Evolutionary conservation across 2,888 invertebrate species (phyloP).

Genomic region (Ectemnius cavifrons): DNA sequence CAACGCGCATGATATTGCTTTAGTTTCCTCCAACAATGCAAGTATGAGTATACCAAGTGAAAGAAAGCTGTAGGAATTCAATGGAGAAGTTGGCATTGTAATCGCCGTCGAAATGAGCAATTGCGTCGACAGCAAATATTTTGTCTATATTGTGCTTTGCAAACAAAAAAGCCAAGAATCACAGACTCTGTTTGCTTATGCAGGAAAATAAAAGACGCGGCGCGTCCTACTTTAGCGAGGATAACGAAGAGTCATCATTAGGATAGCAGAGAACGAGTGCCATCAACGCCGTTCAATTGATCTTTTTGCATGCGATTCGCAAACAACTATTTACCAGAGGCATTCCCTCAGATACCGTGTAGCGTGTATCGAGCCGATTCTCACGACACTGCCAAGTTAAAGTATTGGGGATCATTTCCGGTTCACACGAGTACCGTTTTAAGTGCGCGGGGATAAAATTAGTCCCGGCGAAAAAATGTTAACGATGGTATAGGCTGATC

Average conservation of each 20-base stretch:
- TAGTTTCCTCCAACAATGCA: not conserved
- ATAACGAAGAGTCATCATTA: too few species aligned
- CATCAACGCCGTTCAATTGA: too few species aligned
- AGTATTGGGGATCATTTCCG: constrained; percentile 48
- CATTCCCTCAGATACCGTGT: too few species aligned
- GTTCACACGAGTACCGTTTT: constrained; percentile 29
- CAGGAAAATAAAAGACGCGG: too few species aligned
- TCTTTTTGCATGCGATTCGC: too few species aligned
- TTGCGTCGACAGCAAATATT: not conserved
- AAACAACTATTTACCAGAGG: too few species aligned
- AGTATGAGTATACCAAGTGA: not conserved
- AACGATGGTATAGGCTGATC: too few species aligned
- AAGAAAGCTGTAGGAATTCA: not conserved
- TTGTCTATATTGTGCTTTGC: not conserved
- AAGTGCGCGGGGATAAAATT: constrained; percentile 4
- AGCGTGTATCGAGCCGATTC: constrained; percentile 22
- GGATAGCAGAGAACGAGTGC: too few species aligned
- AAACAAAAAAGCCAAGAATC: constrained; percentile 2
- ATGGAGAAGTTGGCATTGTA: constrained; percentile 5
- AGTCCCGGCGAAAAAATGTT: not conserved
- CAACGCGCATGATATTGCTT: constrained; percentile 15
- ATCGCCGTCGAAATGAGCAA: constrained; percentile 18
- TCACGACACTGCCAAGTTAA: constrained; percentile 38
- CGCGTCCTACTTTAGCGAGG: too few species aligned
- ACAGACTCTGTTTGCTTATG: not conserved